These are phyloP conservation scores for Stegastes partitus DNA, from an alignment of 2,113 vertebrate genomes.

Conservation along the genomic window DNA sequence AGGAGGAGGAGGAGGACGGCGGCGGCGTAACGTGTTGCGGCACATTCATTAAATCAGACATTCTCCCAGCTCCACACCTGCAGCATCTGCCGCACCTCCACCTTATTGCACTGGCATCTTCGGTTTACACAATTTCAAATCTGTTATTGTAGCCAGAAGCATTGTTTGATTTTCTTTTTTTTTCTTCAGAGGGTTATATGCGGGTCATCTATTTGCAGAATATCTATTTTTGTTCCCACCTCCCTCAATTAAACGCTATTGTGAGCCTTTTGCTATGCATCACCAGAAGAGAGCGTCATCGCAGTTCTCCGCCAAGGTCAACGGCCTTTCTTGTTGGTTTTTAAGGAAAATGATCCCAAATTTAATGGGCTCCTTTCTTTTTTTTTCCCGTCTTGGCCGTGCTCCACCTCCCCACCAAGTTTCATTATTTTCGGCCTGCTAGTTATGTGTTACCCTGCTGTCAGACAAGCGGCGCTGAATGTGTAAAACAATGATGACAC, in stretches of 20 bases:
- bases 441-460: too few species aligned
- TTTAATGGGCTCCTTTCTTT: too few species aligned
- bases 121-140: not conserved
- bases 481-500: not conserved
- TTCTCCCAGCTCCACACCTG: constrained; percentile 25
- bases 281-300: too few species aligned
- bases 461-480: too few species aligned
- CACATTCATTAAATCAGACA: constrained; percentile 42
- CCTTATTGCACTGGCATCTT: not conserved
- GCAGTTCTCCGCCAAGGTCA: too few species aligned
- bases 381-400: too few species aligned
- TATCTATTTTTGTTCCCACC: not conserved
- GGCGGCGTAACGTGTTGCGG: constrained; percentile 43
- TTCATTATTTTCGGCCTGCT: too few species aligned
- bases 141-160: not conserved
- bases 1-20: too few species aligned
- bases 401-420: too few species aligned
- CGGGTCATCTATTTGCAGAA: not conserved
- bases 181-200: not conserved
- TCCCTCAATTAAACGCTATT: not conserved
- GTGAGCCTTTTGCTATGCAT: not conserved
- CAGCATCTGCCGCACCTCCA: constrained; percentile 11
- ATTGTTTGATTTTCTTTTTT: not conserved
- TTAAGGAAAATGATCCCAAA: too few species aligned
- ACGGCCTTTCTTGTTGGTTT: too few species aligned